These are phyloP conservation scores for Apostichopus parvimensis DNA, from an alignment of 35 echinoderm and acorn worm genomes.

Conservation along the genomic window DNA sequence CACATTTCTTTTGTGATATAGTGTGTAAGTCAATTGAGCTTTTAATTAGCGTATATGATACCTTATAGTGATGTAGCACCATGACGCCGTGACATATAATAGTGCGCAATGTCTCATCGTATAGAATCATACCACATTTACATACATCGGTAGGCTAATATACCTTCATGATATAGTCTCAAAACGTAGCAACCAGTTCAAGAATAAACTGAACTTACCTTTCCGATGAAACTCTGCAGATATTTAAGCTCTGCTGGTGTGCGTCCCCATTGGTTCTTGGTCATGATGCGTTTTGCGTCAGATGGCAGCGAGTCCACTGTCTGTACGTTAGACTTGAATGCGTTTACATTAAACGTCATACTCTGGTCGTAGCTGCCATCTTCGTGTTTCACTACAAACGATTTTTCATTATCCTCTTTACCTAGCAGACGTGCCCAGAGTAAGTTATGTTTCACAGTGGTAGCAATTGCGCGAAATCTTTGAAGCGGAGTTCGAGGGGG, in stretches of 20 bases:
- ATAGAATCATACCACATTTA: no score
- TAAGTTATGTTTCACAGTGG: constrained; percentile 90
- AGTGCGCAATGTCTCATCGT: no score
- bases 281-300: constrained; percentile 69
- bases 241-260: constrained; percentile 63
- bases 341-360: constrained; percentile 92
- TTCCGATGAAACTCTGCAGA: constrained; percentile 68
- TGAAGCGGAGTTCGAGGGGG: constrained; percentile 57
- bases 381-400: constrained; percentile 75
- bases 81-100: no score
- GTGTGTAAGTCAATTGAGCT: no score
- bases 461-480: constrained; percentile 79
- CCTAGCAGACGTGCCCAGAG: constrained; percentile 72
- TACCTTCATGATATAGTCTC: no score
- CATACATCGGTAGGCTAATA: no score
- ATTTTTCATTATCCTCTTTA: constrained; percentile 66
- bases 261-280: constrained; percentile 78
- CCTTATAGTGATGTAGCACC: no score
- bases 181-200: no score
- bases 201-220: constrained; percentile 53
- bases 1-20: no score
- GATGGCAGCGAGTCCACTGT: constrained; percentile 61
- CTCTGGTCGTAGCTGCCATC: constrained; percentile 75
- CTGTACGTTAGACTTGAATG: constrained; percentile 96
- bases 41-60: no score